Base-by-base conservation (phyloP, 2,888 invertebrate genomes). In the Aphodius granarius region DNA sequence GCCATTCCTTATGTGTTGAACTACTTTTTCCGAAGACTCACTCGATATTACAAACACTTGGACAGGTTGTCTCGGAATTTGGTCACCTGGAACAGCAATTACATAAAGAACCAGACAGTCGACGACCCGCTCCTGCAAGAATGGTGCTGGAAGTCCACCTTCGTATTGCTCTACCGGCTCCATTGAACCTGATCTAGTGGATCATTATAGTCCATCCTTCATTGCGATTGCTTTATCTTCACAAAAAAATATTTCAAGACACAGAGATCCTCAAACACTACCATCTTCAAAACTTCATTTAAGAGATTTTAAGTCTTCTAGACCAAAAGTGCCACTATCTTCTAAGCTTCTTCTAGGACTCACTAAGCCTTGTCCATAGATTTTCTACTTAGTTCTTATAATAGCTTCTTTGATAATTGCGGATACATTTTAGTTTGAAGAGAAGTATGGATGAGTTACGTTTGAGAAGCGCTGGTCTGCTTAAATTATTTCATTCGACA, bases 1-100 rank as follows among this genome's bases (percentile, higher is more conserved):
- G 19, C 73, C 21, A 73, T 66, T 73, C 73, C 73, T 73, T 73
- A 66, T 73, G 66, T 21, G 73, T 66, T 22, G 17, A 64, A 66
- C 73, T 21, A 66, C 66, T 73, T 73, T 73, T 73, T 73, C 68
- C 68, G 43, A 43, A 43, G 43, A 43, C 43, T 43, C 43, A 13
- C 43, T 13, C 1, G 43, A 43, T 43, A 43, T 43, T 43, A 43
- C 43, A 43, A 43, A 43, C 43, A 43, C 43, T 43, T 43, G 43
- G 43, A 43, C 43, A 0, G 3, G 43, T 13, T 43, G 43, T 13
- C 9, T 6, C 43, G 43, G 43, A 43, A 43, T 43, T 43, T 43
- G 43, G 43, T 43, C 43, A 43, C 43, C 43, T 43, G 43, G 43
- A 43, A 13, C 43, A 43, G 43, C 43, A 43, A 43, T 43, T 43